Evolutionary conservation across 2,113 vertebrate species (phyloP).

Genomic region (Pelodiscus sinensis): DNA sequence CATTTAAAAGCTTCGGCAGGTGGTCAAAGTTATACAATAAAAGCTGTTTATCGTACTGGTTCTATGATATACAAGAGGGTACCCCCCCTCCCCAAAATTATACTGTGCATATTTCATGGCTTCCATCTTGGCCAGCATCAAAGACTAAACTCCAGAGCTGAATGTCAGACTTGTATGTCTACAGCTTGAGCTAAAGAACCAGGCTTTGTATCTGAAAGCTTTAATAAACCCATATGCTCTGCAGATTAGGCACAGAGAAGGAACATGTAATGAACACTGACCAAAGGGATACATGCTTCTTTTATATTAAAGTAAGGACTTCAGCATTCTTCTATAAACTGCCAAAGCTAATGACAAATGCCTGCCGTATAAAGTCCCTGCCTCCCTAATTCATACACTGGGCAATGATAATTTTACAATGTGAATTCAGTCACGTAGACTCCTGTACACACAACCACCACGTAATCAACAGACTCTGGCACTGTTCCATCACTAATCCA

Average conservation of each 20-base stretch:
- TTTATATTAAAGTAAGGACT: neutral
- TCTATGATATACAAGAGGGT: neutral
- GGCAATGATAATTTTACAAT: conserved; percentile 1
- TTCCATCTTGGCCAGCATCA: neutral
- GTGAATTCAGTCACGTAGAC: neutral
- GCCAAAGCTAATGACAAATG: neutral
- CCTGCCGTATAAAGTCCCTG: neutral
- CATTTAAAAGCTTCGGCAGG: neutral
- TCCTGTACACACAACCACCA: neutral
- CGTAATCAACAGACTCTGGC: neutral
- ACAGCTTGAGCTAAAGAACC: neutral
- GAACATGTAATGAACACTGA: neutral
- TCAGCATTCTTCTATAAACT: neutral
- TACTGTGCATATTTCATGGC: neutral
- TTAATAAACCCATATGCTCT: neutral
- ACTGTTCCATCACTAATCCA: neutral
- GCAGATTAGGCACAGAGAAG: neutral
- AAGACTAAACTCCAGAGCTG: neutral
- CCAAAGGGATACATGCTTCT: neutral
- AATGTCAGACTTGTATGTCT: neutral
- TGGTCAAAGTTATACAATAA: neutral
- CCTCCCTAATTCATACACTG: neutral
- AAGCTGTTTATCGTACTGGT: neutral
- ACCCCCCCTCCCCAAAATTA: neutral
- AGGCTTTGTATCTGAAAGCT: neutral